Evolutionary conservation across 2,888 invertebrate species (phyloP).

Genomic region (Drosophila mimica): DNA sequence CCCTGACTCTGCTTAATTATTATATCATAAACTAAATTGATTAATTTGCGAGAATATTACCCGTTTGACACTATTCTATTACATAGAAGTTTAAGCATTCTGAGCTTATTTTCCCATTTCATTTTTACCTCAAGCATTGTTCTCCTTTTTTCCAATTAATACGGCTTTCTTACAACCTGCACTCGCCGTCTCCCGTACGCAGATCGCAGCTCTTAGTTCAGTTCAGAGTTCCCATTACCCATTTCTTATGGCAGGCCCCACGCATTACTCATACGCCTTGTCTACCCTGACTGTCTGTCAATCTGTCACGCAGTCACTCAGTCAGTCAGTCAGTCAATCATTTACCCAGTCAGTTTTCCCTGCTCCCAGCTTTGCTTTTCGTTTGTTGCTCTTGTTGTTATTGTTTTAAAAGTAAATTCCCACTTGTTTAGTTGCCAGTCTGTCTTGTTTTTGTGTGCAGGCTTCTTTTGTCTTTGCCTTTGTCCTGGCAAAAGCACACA

Average conservation of each 20-base stretch:
- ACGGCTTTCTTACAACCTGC: conserved; percentile 16
- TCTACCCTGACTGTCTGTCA: conserved; percentile 37
- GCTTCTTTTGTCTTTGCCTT: conserved; percentile 56
- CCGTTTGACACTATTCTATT: neutral
- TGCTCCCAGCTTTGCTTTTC: conserved; percentile 32
- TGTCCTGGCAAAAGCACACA: conserved; percentile 35
- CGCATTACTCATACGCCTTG: conserved; percentile 64
- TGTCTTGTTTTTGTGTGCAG: conserved; percentile 54
- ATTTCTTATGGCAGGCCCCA: conserved; percentile 8
- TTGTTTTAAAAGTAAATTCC: conserved; percentile 76
- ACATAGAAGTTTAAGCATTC: neutral
- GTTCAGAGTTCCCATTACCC: neutral
- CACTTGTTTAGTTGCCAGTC: conserved; percentile 71
- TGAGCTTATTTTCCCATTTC: conserved; percentile 34
- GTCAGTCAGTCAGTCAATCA: conserved; percentile 51
- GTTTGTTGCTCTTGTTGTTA: conserved; percentile 55
- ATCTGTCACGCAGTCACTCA: conserved; percentile 28
- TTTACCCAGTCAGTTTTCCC: conserved; percentile 29
- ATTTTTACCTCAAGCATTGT: conserved; percentile 61
- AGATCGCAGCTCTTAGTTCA: conserved; percentile 5
- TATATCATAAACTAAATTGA: neutral
- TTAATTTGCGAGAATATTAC: neutral
- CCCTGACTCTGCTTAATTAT: neutral
- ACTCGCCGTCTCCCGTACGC: conserved; percentile 16
- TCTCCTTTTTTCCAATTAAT: conserved; percentile 66